These are phyloP conservation scores for Pedetes capensis DNA, from an alignment of 2,113 vertebrate genomes.

Conservation along the genomic window DNA sequence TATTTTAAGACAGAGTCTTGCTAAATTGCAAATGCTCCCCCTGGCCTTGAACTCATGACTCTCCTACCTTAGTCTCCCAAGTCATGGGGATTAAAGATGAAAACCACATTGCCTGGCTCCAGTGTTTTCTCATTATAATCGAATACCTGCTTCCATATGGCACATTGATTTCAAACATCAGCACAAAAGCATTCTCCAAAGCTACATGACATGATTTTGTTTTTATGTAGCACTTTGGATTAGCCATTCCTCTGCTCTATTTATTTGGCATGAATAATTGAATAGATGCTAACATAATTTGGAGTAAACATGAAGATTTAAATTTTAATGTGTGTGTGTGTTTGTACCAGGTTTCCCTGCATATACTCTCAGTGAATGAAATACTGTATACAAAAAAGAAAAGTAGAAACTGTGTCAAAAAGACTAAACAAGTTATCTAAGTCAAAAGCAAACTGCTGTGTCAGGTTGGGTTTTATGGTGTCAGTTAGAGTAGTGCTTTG, in stretches of 20 bases:
- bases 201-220: neutral
- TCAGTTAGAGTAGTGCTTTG: neutral
- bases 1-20: too few relatives aligned
- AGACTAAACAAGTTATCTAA: neutral
- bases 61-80: too few relatives aligned
- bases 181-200: neutral
- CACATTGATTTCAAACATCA: constrained; percentile 6
- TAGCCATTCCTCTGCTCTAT: neutral
- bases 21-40: too few relatives aligned
- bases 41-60: too few relatives aligned
- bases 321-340: neutral
- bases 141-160: neutral
- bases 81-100: too few relatives aligned
- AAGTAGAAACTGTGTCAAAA: neutral
- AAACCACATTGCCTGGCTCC: too few relatives aligned
- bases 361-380: neutral
- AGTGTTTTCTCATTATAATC: neutral
- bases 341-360: neutral
- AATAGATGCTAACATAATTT: neutral
- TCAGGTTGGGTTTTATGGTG: neutral
- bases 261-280: neutral
- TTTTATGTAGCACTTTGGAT: neutral
- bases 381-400: constrained; percentile 20
- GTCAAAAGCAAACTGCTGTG: neutral
- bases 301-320: constrained; percentile 25